phyloP scores from a whole-genome alignment of 2,113 vertebrate species.

The Fregetta grallaria region DNA sequence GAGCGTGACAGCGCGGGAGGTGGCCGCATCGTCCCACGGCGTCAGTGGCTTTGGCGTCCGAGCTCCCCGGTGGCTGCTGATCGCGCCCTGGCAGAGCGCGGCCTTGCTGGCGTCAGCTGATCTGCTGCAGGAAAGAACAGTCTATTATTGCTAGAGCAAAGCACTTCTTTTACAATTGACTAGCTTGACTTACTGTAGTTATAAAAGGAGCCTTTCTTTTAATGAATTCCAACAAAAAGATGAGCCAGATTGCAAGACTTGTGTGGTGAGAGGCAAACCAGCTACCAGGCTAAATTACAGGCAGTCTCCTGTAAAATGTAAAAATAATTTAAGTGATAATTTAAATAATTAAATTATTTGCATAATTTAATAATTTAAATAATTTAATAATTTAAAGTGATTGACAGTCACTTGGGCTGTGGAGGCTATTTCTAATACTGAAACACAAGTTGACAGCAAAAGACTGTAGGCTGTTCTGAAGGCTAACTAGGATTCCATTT shows the following conservation, averaged over 20 bases:
- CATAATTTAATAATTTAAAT: not conserved
- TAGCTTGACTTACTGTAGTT: slow-evolving; percentile 69
- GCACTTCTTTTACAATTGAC: slow-evolving; percentile 81
- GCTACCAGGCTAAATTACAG: not conserved
- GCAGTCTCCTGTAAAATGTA: not conserved
- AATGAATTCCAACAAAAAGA: slow-evolving; percentile 55
- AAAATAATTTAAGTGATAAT: not conserved
- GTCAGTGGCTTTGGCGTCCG: not conserved
- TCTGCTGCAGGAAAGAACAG: slow-evolving; percentile 75
- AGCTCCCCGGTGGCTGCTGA: slow-evolving; percentile 45
- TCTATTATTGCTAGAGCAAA: slow-evolving; percentile 77
- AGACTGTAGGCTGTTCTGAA: not conserved
- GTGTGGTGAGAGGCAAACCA: not conserved
- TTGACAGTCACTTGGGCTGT: not conserved
- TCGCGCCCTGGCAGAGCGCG: slow-evolving; percentile 62
- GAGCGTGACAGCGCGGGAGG: not conserved
- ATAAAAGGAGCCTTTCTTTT: slow-evolving; percentile 80
- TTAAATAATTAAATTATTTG: not conserved
- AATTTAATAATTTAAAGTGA: not conserved
- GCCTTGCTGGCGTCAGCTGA: slow-evolving; percentile 67
- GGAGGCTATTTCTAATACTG: not conserved
- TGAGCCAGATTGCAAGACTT: slow-evolving; percentile 3
- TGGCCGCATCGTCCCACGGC: slow-evolving; percentile 36
- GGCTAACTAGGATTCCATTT: not conserved
- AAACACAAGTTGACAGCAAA: not conserved